A percentile compares a stretch with the other conserved stretches of the same genome.
phyloP scores from a whole-genome alignment of 2,113 vertebrate genomes.

The Polypterus bichir region DNA sequence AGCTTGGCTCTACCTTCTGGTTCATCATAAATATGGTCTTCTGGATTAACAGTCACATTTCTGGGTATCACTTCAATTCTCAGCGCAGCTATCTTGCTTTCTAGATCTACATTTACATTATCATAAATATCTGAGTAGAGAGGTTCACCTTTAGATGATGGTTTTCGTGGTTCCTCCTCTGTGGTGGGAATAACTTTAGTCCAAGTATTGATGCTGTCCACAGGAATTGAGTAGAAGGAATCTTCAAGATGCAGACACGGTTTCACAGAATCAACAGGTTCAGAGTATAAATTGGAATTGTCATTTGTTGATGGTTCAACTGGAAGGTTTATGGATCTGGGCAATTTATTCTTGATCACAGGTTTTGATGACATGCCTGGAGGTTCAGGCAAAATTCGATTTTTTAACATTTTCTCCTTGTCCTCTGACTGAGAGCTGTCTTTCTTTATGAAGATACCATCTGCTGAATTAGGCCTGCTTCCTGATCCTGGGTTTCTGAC shows the following conservation, averaged over 20 bases:
- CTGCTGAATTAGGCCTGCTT: constrained; percentile 48
- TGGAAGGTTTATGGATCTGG: constrained; percentile 35
- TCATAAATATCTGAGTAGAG: constrained; percentile 56
- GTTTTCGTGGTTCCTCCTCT: constrained; percentile 24
- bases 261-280: constrained; percentile 74
- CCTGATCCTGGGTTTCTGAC: constrained; percentile 24
- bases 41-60: constrained; percentile 4
- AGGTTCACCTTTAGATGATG: constrained; percentile 20
- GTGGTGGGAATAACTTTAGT: constrained; percentile 28
- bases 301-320: constrained; percentile 34
- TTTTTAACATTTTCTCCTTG: constrained; percentile 37
- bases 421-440: constrained; percentile 26
- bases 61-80: constrained; percentile 29
- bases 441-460: constrained; percentile 44
- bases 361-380: constrained; percentile 25
- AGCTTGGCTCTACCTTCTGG: constrained; percentile 59
- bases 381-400: constrained; percentile 57
- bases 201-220: constrained; percentile 57
- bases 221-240: constrained; percentile 73
- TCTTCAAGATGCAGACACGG: constrained; percentile 37
- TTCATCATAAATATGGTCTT: constrained; percentile 86
- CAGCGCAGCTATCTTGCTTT: constrained; percentile 25
- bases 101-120: constrained; percentile 43
- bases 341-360: constrained; percentile 26
- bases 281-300: constrained; percentile 56